Base-by-base conservation (phyloP, 2,113 vertebrate genomes). In the Gila orcuttii region DNA sequence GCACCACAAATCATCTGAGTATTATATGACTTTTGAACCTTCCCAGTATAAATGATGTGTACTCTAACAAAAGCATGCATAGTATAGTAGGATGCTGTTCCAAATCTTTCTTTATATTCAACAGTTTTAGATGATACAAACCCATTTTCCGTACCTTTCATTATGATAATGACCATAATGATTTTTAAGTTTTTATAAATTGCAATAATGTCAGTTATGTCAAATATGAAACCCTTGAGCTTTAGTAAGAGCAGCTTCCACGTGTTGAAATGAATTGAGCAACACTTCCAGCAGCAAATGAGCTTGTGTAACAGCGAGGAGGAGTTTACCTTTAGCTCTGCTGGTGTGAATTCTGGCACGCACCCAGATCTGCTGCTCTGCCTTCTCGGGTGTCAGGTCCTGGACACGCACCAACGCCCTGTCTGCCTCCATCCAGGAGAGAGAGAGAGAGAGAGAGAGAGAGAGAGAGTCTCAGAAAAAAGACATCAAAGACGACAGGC, bases 331-430 rank as follows among this genome's bases (percentile, higher is more conserved):
- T 98, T 99, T 99, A 87, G 98, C 97, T 96, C 98, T 95, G 94
- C 97, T 99, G 91, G 97, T 99, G 92, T 99, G 97, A 94, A 99
- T 92, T 89, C 98, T 96, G 92, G 97, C 97, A 68, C 98, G 97
- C 47, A 99, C 93, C 98, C 97, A 99, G 90, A 99, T 95, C 88
- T 96, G 93, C 93, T 98, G 94, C 93, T 97, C 96, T 83, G 96
- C 96, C 92, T 94, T 99, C 88, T 96, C 94, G 78, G 91, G 79
- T 25, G 96, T 96, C 89, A 99, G 93, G 73, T 98, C 95, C 90
- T 96, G 96, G 93, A 99, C 89, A 7, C 93, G 95, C 90, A 97
- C 93, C 93, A 99, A 93, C 82, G 93, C 89, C 93, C 97, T 93
- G 90, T 97, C 98, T 99, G 89, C 39, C 79, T 89, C 89, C 77